Conservation (phyloP, 30 jellyfish, hydroid and myxozoan species). For the Turritopsis dohrnii region DNA sequence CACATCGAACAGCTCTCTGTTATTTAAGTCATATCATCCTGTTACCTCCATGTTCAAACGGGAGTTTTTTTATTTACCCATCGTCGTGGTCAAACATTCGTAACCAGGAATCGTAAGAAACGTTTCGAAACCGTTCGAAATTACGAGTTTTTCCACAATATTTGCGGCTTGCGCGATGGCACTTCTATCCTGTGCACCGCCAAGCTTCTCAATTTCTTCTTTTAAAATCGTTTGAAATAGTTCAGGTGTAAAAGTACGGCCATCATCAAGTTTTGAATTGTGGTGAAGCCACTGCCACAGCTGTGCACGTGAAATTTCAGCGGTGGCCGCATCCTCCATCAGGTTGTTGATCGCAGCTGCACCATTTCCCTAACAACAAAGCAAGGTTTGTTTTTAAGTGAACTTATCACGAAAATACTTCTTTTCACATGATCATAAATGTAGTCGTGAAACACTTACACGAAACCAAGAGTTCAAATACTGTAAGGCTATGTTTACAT, state of each 20-base stretch:
- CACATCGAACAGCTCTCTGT: no score
- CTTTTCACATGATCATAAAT: not conserved
- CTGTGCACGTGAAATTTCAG: slow-evolving; percentile 92
- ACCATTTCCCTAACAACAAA: slow-evolving; percentile 74
- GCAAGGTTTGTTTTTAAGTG: not conserved
- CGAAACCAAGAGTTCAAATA: slow-evolving; percentile 79
- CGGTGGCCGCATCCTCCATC: slow-evolving; percentile 98
- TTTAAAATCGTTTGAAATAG: slow-evolving; percentile 37
- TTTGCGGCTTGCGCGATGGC: not conserved
- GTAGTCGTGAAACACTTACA: slow-evolving; percentile 29
- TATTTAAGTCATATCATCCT: no score
- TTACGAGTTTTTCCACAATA: slow-evolving; percentile 12
- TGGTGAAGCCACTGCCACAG: slow-evolving; percentile 91
- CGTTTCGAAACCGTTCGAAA: not conserved
- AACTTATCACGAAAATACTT: not conserved
- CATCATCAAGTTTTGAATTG: slow-evolving; percentile 49
- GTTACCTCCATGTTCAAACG: no score
- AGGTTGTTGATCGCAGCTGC: slow-evolving; percentile 93
- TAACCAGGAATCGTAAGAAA: slow-evolving; percentile 18
- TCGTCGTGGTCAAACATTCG: not conserved
- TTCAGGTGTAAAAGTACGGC: slow-evolving; percentile 57
- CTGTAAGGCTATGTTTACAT: slow-evolving; percentile 73
- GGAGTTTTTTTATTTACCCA: not conserved
- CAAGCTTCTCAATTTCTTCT: slow-evolving; percentile 82
- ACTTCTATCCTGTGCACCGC: slow-evolving; percentile 65